Evolutionary conservation across 2,797 vertebrate species (phyloP).

Genomic region (Chaetophractus vellerosus): DNA sequence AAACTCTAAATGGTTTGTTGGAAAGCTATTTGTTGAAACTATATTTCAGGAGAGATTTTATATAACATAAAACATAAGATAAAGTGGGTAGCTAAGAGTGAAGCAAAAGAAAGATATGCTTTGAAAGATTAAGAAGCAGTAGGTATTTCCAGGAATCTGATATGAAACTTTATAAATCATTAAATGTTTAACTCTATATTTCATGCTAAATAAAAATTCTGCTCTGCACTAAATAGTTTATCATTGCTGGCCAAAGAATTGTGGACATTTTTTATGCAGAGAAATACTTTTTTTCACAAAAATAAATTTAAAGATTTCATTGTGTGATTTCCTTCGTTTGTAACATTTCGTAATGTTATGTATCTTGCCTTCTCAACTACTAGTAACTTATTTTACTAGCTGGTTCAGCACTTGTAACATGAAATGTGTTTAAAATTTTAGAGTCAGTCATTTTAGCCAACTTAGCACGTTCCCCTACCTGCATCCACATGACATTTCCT

Average conservation of each 20-base stretch:
- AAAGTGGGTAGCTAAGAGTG: neutral
- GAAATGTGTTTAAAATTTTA: neutral
- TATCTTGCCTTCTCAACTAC: neutral
- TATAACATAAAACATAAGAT: neutral
- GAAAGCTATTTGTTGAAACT: neutral
- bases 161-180: neutral
- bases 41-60: neutral
- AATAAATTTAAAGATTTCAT: neutral
- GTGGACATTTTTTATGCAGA: neutral
- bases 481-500: neutral
- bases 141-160: slow-evolving; percentile 15
- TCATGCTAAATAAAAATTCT: neutral
- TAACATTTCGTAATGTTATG: neutral
- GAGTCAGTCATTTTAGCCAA: neutral
- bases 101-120: neutral
- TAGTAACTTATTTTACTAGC: neutral
- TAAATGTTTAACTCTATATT: neutral
- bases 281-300: neutral
- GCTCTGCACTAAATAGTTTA: neutral
- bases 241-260: neutral
- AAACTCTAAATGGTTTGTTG: neutral
- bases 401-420: neutral
- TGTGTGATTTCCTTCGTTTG: neutral
- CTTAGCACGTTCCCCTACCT: neutral
- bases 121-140: neutral